Base-by-base conservation (phyloP, 1,140 invertebrate species). In the Atta cephalotes region DNA sequence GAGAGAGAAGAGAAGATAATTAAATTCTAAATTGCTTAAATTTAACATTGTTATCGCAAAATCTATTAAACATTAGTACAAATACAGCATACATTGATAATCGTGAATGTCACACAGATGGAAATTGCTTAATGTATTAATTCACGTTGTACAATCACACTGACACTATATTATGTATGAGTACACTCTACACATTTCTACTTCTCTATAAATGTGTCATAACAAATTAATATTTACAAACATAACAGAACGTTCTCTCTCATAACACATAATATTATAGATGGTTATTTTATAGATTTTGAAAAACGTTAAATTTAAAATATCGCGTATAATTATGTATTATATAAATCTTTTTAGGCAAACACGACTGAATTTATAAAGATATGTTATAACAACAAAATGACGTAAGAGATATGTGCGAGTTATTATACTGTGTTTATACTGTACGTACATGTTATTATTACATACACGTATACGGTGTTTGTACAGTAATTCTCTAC, bases 11-110 rank as follows among this genome's bases (percentile, higher is more conserved):
- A 31, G 77, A 65, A 70, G 14, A 18, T n/a, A 45, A 81, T 81
- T 81, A 81, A 62, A 82, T 49, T 21, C 25, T 7, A 49, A 62
- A 62, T 45, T 53, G 53, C 25, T 65, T 65, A 21, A 65, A 82
- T 82, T 39, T 21, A 39, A 9, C 14, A 49, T 74, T 82, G 16
- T 72, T 82, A 74, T 82, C 79, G 6, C 21, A 7, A 21, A 58
- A 81, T 72, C 25, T 71, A 49, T 74, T 72, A 82, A 82, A 14
- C 35, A 60, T 62, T 76, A 76, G 14, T 82, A 35, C 28, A 60
- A 45, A 49, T 74, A 31, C 10, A 68, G 21, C 1, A 28, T 5
- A 35, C n/a, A 51, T 74, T 45, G 49, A 21, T 63, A 39, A 35
- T 74, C 18, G 3, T 49, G 21, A 21, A 25, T 6, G 6, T 60